Evolutionary conservation across 2,888 invertebrate genomes (phyloP).

Genomic region (Brachyopa scutellaris): DNA sequence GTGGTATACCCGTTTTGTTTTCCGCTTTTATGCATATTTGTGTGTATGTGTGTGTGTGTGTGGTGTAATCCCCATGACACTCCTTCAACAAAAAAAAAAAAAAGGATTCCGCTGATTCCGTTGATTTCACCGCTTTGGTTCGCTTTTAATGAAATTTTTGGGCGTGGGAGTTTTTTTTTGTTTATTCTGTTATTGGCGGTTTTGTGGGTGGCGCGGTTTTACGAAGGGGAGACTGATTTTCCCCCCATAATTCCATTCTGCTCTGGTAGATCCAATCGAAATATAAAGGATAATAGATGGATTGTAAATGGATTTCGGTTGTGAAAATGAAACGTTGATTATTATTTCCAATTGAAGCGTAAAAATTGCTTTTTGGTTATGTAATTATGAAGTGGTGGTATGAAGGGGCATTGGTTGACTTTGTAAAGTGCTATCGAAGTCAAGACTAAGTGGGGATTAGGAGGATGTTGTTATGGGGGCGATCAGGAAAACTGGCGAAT

Average conservation of each 20-base stretch:
- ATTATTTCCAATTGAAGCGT: conserved; percentile 53
- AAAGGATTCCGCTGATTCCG: conserved; percentile 40
- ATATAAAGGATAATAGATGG: conserved; percentile 59
- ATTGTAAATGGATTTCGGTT: conserved; percentile 52
- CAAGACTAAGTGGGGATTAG: not conserved
- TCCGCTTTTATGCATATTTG: not conserved
- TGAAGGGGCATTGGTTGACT: conserved; percentile 11
- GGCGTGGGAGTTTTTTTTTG: conserved; percentile 47
- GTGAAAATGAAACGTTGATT: conserved; percentile 56
- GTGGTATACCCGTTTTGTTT: conserved; percentile 17
- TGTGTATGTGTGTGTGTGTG: not conserved
- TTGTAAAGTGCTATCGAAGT: conserved; percentile 8
- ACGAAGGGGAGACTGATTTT: not conserved
- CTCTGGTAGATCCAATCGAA: conserved; percentile 42
- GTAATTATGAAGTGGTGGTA: conserved; percentile 26
- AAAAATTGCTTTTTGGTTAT: conserved; percentile 55
- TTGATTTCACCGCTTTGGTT: conserved; percentile 46
- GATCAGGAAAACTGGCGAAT: too few relatives aligned
- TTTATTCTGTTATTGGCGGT: not conserved
- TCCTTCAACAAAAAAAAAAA: not conserved
- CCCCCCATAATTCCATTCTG: conserved; percentile 19
- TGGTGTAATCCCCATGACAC: conserved; percentile 20
- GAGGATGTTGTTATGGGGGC: too few relatives aligned
- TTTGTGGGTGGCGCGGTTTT: conserved; percentile 12
- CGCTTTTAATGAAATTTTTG: conserved; percentile 54